phyloP scores from a whole-genome alignment of 37 sponge, comb jelly and placozoan species.

The Spongilla lacustris region DNA sequence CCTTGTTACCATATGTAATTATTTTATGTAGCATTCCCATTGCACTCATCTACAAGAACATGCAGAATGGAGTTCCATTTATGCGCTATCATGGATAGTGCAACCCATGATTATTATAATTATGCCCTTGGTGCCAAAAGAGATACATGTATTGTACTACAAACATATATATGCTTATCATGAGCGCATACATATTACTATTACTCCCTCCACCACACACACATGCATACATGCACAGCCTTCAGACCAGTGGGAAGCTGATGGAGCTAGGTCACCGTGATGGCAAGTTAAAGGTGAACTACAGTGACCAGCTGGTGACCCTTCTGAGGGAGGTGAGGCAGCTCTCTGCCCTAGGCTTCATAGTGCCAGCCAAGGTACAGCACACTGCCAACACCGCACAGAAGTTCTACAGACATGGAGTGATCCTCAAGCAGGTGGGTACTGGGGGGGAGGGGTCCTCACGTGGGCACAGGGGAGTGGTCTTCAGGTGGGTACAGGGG shows the following conservation, averaged over 20 bases:
- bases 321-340: constrained; percentile 96
- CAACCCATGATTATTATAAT: no score
- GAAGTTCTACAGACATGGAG: constrained; percentile 91
- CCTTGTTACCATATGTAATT: no score
- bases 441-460: background rate
- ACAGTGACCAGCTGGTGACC: constrained; percentile 94
- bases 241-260: constrained; percentile 87
- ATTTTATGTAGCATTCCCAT: no score
- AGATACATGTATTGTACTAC: background rate
- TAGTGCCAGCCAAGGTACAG: constrained; percentile 91
- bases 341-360: constrained; percentile 88
- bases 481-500: no score
- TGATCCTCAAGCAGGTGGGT: constrained; percentile 94
- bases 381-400: constrained; percentile 85
- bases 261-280: constrained; percentile 90
- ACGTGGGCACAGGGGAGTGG: background rate
- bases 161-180: background rate
- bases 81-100: no score
- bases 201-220: background rate
- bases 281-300: constrained; percentile 91
- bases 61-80: no score
- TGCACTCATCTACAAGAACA: background rate
- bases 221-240: constrained; percentile 27
- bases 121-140: no score
- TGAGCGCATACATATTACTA: background rate